Percentiles rank a stretch among this genome's conserved stretches.
These are phyloP conservation scores for Thysanoteuthis rhombus DNA, from an alignment of 2,888 invertebrate genomes.

Conservation along the genomic window DNA sequence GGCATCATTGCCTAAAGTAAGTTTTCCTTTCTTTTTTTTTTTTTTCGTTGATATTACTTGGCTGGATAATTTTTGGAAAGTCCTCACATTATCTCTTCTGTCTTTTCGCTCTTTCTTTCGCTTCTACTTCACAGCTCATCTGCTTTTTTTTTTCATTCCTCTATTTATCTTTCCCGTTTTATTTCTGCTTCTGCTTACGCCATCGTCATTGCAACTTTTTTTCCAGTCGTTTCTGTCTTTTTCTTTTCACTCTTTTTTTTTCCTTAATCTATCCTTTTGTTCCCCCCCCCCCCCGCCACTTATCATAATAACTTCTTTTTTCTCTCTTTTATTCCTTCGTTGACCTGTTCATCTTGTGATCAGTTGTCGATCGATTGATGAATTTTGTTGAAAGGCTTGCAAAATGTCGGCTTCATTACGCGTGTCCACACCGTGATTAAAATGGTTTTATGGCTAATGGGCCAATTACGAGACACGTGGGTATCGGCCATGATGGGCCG, in stretches of 20 bases:
- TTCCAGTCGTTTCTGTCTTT: not conserved
- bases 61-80: too few species aligned
- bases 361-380: not conserved
- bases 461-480: slow-evolving; percentile 12
- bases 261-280: not conserved
- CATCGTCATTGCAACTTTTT: not conserved
- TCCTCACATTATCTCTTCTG: too few species aligned
- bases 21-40: not conserved
- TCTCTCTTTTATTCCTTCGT: not conserved
- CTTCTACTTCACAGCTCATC: not conserved
- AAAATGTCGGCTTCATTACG: slow-evolving; percentile 12
- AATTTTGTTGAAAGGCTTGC: not conserved
- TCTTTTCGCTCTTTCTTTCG: not conserved
- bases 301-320: too few species aligned
- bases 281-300: not conserved
- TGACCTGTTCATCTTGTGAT: slow-evolving; percentile 12
- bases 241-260: not conserved
- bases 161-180: not conserved
- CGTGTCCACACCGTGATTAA: not conserved
- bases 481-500: not conserved
- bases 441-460: slow-evolving; percentile 12
- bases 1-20: too few species aligned
- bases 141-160: not conserved
- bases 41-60: too few species aligned
- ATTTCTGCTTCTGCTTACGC: not conserved